Evolutionary conservation across 2,113 vertebrate species (phyloP).

Genomic region (Hoplias malabaricus): DNA sequence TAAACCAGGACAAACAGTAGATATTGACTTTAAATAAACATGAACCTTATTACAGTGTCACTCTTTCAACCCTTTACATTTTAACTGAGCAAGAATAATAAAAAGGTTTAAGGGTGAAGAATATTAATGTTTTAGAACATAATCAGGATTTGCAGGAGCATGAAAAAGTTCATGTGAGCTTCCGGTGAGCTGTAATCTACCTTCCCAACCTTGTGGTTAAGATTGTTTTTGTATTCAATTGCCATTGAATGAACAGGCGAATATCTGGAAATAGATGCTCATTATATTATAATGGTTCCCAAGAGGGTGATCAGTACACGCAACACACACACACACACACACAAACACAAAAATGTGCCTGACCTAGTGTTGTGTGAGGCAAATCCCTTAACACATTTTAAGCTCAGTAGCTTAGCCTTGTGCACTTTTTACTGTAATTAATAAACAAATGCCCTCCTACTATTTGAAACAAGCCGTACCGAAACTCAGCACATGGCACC

Average conservation of each 20-base stretch:
- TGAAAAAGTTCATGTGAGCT: not conserved
- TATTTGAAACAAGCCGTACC: not conserved
- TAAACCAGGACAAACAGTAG: not conserved
- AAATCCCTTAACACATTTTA: not conserved
- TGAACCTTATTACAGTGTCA: not conserved
- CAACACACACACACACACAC: not conserved
- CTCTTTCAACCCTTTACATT: not conserved
- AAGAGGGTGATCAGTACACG: not conserved
- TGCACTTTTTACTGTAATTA: conserved; percentile 13
- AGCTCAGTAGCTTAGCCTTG: not conserved
- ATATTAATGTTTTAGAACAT: not conserved
- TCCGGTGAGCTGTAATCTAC: not conserved
- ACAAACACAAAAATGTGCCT: not conserved
- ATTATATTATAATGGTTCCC: conserved; percentile 15
- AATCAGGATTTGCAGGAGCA: not conserved
- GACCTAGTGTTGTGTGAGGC: not conserved
- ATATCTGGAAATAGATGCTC: conserved; percentile 18
- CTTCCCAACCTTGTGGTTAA: conserved; percentile 7
- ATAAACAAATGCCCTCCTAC: conserved; percentile 2
- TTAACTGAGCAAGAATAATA: not conserved
- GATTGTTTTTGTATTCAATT: conserved; percentile 19
- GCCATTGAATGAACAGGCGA: conserved; percentile 34
- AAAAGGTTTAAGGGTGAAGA: not conserved
- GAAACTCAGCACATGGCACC: not conserved
- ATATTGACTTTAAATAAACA: not conserved